Evolutionary conservation across 2,113 vertebrate genomes (phyloP), one percentile per base, ranked within the genome.

Genomic region (Chloebia gouldiae): DNA sequence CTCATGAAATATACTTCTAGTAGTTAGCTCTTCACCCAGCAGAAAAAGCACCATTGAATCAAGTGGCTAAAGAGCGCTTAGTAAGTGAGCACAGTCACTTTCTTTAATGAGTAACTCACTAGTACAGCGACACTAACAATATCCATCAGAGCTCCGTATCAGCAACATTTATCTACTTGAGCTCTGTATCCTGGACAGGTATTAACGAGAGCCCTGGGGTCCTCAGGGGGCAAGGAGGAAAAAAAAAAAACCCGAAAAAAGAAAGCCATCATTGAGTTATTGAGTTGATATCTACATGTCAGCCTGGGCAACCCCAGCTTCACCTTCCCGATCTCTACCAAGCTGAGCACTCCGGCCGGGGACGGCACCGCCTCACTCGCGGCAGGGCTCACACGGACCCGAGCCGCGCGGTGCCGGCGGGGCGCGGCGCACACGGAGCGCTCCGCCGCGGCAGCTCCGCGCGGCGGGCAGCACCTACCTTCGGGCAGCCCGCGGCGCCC

Each of bases 261-360:
- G 61, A 16, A 7, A 4, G 24, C 23, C 23, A 7, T 8, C n/a
- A 21, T 4, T 0, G 57, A 20, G 8, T 1, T 25, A 21, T 4
- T 0, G 57, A 20, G 8, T 1, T 25, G 40, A 22, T 11, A 4
- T 70, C 27, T 21, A 15, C 33, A 1, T 0, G 13, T 4, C 22
- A 66, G n/a, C 11, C 42, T 1, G 6, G 7, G 18, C 50, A 73
- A 4, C 10, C 37, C 23, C 59, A 11, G 17, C 31, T 45, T 8
- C 44, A 7, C 49, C 17, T n/a, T 9, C 27, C 13, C 2, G 6
- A 8, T 1, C 27, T 9, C 1, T 1, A 3, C 17, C 0, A 12
- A 33, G 14, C 7, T 23, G 31, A 6, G 35, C 24, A 1, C 47
- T 6, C 2, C 20, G 22, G 18, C 61, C 5, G 28, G 19, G 37